phyloP scores from a whole-genome alignment of 2,888 invertebrate genomes.

The Aporophyla nigra region DNA sequence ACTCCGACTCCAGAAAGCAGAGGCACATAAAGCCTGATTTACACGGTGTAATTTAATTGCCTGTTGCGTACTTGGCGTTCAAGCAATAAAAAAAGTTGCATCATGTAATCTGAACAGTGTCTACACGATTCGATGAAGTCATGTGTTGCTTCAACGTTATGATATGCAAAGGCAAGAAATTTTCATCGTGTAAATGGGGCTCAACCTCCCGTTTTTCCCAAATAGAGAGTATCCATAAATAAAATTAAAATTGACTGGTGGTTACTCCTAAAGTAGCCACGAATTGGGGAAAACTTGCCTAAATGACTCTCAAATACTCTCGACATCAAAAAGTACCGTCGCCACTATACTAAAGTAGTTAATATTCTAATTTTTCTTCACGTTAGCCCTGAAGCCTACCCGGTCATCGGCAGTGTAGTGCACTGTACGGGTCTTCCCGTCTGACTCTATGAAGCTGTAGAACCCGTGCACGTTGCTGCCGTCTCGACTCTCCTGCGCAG shows the following conservation, averaged over 20 bases:
- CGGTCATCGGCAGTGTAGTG: conserved; percentile 82
- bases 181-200: neutral
- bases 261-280: neutral
- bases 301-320: neutral
- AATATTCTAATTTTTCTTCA: conserved; percentile 66
- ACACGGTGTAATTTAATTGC: neutral
- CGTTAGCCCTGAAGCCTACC: conserved; percentile 77
- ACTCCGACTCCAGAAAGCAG: neutral
- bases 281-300: neutral
- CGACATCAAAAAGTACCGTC: conserved; percentile 12
- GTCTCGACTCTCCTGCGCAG: conserved; percentile 77
- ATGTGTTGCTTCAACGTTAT: neutral
- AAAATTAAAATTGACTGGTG: neutral
- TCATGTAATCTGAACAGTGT: neutral
- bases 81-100: neutral
- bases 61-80: neutral
- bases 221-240: neutral
- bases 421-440: conserved; percentile 82
- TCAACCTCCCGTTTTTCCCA: neutral
- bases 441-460: conserved; percentile 82
- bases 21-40: neutral
- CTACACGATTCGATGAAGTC: neutral
- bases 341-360: conserved; percentile 9
- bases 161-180: neutral
- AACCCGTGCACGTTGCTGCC: conserved; percentile 79